Evolutionary conservation across 1,140 invertebrate species (phyloP), one percentile per base, ranked within the genome.

Genomic region (Drosophila mayri): DNA sequence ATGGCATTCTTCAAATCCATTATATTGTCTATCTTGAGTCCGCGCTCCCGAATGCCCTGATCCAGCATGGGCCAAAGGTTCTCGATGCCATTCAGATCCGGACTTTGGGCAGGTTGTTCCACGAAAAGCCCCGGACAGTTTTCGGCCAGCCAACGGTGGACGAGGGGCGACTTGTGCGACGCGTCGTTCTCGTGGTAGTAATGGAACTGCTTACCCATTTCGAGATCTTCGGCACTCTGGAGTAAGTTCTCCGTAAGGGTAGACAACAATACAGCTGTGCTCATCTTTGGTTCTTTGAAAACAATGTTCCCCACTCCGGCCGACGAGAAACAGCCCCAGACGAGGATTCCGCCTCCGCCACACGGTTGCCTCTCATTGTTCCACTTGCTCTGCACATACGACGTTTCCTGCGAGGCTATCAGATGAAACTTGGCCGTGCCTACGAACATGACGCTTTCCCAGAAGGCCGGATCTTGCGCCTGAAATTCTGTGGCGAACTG

Each of bases 301-400:
- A 55, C 52, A 38, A 55, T 55, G 9, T 55, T 55, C n/a, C 52
- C 52, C 35, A 55, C 52, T 9, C 52, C 52, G 4, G 52, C 52
- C 5, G 52, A 22, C 14, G 52, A 38, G 10, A 55, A 38, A 14
- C 52, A 55, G 14, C 32, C 52, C 52, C 52, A 55, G 14, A 55
- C 37, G 9, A 55, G 14, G 35, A 55, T 55, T 1, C 52, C 52
- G 9, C 52, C 52, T 4, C 52, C 52, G 35, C 52, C 52, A 38
- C 52, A 55, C 35, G 52, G 52, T 1, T 55, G 35, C 14, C 52
- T 38, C 35, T 55, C 35, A 38, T 55, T 55, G 52, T 55, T 55
- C 52, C 52, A 55, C 35, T 55, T 55, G 52, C 52, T 55, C 37
- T 55, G 52, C 35, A 55, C 52, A 55, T 55, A 55, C 9, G 52